Evolutionary conservation across 1,140 invertebrate genomes (phyloP).

Genomic region (Zaprionus davidi): DNA sequence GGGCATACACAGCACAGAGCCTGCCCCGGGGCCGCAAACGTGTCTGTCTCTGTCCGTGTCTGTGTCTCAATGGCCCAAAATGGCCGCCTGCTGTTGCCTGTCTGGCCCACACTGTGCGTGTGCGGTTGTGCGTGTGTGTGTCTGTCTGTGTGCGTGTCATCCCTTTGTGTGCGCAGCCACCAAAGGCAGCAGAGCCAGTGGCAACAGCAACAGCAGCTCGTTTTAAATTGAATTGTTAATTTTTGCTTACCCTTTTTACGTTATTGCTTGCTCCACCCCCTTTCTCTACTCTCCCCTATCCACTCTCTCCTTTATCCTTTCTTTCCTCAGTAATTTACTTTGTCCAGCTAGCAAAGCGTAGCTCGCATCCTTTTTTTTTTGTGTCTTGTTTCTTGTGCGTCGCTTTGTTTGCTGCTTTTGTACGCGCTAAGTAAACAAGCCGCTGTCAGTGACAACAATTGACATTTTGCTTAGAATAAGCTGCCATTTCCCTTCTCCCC

Average conservation of each 20-base stretch:
- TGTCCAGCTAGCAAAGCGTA: not conserved
- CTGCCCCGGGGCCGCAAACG: conserved; percentile 13
- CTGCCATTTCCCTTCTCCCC: not conserved
- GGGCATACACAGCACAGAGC: conserved; percentile 22
- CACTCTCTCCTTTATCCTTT: not conserved
- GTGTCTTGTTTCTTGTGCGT: conserved; percentile 5
- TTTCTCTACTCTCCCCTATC: too few species aligned
- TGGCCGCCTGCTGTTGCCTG: conserved; percentile 8
- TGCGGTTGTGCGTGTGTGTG: conserved; percentile 6
- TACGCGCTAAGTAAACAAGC: conserved; percentile 67
- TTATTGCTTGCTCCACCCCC: conserved; percentile 33
- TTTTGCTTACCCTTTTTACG: conserved; percentile 61
- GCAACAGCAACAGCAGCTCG: conserved; percentile 33
- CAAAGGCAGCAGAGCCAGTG: conserved; percentile 1
- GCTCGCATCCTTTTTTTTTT: conserved; percentile 50
- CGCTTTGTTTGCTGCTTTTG: conserved; percentile 65
- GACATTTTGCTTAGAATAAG: conserved; percentile 48
- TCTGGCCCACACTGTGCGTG: not conserved
- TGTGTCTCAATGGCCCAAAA: conserved; percentile 7
- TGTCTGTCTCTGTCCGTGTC: conserved; percentile 12
- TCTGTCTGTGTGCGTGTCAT: conserved; percentile 9
- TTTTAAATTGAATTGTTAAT: conserved; percentile 83
- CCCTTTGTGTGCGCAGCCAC: conserved; percentile 33
- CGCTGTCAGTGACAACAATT: conserved; percentile 67
- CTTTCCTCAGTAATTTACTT: not conserved